Evolutionary conservation across 2,797 vertebrate species (phyloP).

Genomic region (Lutjanus argentimaculatus): DNA sequence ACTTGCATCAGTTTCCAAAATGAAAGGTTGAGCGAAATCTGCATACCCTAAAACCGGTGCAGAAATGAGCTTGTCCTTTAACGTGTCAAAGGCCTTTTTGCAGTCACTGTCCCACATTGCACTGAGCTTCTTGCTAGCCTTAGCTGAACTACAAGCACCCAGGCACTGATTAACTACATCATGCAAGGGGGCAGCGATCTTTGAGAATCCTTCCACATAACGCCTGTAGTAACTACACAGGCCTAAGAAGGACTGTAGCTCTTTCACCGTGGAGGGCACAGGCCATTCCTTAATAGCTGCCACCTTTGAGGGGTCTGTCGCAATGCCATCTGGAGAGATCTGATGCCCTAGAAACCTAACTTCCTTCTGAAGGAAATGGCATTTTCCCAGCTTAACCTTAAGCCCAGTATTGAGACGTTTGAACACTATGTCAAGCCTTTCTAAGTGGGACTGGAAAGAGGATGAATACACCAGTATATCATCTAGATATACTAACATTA

Average conservation of each 20-base stretch:
- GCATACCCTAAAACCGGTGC: not conserved
- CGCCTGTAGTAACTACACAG: not conserved
- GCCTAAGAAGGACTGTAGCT: not conserved
- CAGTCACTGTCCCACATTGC: not conserved
- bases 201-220: not conserved
- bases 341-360: not conserved
- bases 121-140: too few relatives aligned
- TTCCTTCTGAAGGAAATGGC: not conserved
- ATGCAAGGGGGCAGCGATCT: not conserved
- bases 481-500: not conserved
- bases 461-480: not conserved
- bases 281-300: not conserved
- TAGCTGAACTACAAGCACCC: not conserved
- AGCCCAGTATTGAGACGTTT: not conserved
- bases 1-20: not conserved
- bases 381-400: not conserved
- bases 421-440: not conserved
- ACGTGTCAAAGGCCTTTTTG: not conserved
- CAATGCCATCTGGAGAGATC: not conserved
- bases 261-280: not conserved
- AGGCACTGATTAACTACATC: not conserved
- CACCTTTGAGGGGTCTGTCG: not conserved
- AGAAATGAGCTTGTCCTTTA: not conserved
- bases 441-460: not conserved
- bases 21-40: not conserved